Base-by-base conservation (phyloP, 2,113 vertebrate genomes). In the Tenrec ecaudatus region DNA sequence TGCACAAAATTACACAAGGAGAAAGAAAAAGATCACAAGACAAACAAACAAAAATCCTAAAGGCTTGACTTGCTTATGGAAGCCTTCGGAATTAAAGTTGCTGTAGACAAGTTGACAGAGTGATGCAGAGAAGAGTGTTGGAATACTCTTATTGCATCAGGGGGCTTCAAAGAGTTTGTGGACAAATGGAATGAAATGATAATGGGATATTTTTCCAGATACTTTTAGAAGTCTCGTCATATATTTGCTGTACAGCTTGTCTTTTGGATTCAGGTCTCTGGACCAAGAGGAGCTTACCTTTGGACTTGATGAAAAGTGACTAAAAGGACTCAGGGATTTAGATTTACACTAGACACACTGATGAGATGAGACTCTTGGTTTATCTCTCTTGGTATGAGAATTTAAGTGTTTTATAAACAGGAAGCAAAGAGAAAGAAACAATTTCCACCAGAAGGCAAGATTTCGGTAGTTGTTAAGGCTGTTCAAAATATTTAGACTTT, bases 1-100 rank as follows among this genome's bases (percentile, higher is more conserved):
- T 93, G 62, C 22, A 81, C 66, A 93, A 94, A 96, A 92, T 78
- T 3, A 14, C 60, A 82, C 6, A 31, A 15, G 6, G 20, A 27
- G 36, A 22, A 68, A 31, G 75, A 3, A 31, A 33, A 71, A 5
- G 47, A 53, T 53, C 47, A 53, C 6, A 5, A 53, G 1, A 10
- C 47, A 53, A 53, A 53, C 47, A 53, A 53, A 53, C 47, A 53
- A 33, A 71, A 53, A 91, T 43, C 47, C 47, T 53, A 53, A 53
- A 53, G 47, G 47, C 47, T 86, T 83, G 31, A 11, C 53, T 87
- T 88, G 17, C 29, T 36, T 11, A 53, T 33, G 69, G 29, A 88
- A 93, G 36, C 12, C 47, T 53, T 8, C 27, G n/a, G 71, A 79
- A 33, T 38, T 93, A 29, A 82, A 80, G 22, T 79, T 93, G 27